Conservation (phyloP, 2,113 vertebrate species). For the Orientallactaga bullata region DNA sequence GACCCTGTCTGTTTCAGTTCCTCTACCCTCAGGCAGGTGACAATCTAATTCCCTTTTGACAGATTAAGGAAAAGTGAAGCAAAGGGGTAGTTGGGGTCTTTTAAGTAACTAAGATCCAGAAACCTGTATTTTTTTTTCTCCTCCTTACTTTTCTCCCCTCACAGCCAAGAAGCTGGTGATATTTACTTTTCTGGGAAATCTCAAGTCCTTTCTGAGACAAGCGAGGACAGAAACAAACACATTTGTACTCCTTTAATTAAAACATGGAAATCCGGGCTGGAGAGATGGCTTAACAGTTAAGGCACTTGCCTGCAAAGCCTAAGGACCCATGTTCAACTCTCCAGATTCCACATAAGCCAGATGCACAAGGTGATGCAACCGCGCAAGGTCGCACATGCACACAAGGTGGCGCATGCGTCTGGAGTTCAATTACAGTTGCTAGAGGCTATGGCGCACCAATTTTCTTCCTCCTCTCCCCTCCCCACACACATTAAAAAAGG, state of each 20-base stretch:
- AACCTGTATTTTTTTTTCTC: not conserved
- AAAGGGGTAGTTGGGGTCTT: not conserved
- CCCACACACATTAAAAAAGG: too few species aligned
- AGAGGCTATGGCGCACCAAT: too few species aligned
- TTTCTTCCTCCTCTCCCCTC: too few species aligned
- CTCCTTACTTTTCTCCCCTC: not conserved
- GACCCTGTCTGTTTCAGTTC: not conserved
- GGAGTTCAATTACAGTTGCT: too few species aligned
- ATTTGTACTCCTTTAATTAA: conserved; percentile 8
- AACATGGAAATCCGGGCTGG: not conserved
- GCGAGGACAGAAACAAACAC: not conserved
- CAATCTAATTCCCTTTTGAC: not conserved
- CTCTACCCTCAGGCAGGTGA: conserved; percentile 4
- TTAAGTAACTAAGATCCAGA: not conserved
- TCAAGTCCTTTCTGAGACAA: conserved; percentile 10
- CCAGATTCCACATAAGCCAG: too few species aligned
- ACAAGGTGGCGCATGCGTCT: too few species aligned
- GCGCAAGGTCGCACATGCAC: too few species aligned
- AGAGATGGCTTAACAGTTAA: too few species aligned
- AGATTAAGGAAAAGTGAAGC: conserved; percentile 25
- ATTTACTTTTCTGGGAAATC: not conserved
- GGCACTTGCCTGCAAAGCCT: not conserved
- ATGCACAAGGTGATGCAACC: too few species aligned
- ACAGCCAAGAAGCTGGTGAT: not conserved
- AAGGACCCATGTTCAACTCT: not conserved